Percentiles rank a stretch among this genome's conserved stretches.
These are phyloP conservation scores for Karalla daura DNA, from an alignment of 2,797 vertebrate genomes.

Conservation along the genomic window DNA sequence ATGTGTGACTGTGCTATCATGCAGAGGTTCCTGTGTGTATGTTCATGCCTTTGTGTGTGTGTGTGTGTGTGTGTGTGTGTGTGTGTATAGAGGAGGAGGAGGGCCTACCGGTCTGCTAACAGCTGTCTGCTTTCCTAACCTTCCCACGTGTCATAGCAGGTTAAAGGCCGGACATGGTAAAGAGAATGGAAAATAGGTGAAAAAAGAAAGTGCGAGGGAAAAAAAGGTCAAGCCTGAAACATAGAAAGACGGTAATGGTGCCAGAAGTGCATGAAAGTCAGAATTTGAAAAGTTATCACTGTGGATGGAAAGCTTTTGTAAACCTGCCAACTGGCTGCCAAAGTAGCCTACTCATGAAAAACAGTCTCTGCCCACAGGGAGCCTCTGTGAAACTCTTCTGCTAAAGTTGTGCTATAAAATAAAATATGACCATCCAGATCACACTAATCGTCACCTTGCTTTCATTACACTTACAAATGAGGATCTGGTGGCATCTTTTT, in stretches of 20 bases:
- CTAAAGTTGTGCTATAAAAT: neutral
- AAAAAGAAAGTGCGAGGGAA: conserved; percentile 2
- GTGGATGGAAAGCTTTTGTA: conserved; percentile 3
- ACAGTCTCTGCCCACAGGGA: neutral
- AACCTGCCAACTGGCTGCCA: neutral
- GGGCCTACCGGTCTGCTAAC: conserved; percentile 43
- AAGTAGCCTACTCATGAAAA: neutral
- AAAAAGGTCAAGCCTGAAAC: conserved; percentile 53
- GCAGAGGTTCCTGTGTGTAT: conserved; percentile 29
- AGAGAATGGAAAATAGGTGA: conserved; percentile 28
- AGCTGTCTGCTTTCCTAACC: conserved; percentile 63
- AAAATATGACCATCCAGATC: conserved; percentile 7
- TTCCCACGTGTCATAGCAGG: conserved; percentile 61
- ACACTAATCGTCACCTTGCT: conserved; percentile 18
- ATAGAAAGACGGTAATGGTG: conserved; percentile 19
- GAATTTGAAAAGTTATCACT: conserved; percentile 8
- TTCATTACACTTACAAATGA: conserved; percentile 13
- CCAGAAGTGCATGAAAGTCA: neutral
- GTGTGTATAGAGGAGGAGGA: neutral
- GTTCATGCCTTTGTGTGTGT: conserved; percentile 14
- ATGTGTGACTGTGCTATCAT: conserved; percentile 60
- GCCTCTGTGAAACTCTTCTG: neutral
- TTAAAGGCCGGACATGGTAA: conserved; percentile 44
- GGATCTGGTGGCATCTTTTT: neutral
- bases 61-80: too few relatives aligned